Evolutionary conservation across 2,113 vertebrate species (phyloP), one percentile per base, ranked within the genome.

Genomic region (Channa argus): DNA sequence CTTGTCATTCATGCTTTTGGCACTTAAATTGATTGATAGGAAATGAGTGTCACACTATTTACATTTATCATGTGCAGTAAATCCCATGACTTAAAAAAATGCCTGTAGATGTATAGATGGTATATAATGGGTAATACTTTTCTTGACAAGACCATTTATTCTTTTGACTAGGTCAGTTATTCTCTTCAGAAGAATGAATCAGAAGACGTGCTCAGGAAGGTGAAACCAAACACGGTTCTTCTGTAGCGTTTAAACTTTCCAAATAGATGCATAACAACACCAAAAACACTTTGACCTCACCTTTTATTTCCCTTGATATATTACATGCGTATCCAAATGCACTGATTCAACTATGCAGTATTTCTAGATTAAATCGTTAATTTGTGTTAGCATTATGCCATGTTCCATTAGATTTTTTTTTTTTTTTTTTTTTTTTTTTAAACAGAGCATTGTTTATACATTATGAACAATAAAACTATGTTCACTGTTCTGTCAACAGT

Each of bases 181-280:
- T 90, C 59, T 86, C 59, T 81, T 81, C 56, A 78, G 59, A 80
- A 38, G 68, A 84, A 88, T 80, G 62, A 85, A 80, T 91, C 72
- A 84, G 84, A 92, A 59, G 68, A 91, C 46, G 64, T 81, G 87
- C 94, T 95, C 93, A 94, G 92, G 93, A 94, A 94, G 86, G 91
- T 89, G 82, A 76, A 86, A 74, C 81, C 82, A 58, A 67, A 78
- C 63, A 55, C 33, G 84, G 85, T 89, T 91, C 68, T 89, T 65
- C 72, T 76, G 77, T 87, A 91, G 92, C 90, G 84, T 94, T 94
- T 93, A 92, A 88, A 89, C 90, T 93, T 92, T 91, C 84, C 87
- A 92, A 89, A 91, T 87, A 88, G 87, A 88, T 71, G 86, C 83
- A 89, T 85, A 84, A 83, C 67, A 83, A 86, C 88, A 90, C 91